Percentiles rank a stretch among this genome's conserved stretches.
phyloP scores from a whole-genome alignment of 2,888 invertebrate species.

The Pyrrhosoma nymphula region DNA sequence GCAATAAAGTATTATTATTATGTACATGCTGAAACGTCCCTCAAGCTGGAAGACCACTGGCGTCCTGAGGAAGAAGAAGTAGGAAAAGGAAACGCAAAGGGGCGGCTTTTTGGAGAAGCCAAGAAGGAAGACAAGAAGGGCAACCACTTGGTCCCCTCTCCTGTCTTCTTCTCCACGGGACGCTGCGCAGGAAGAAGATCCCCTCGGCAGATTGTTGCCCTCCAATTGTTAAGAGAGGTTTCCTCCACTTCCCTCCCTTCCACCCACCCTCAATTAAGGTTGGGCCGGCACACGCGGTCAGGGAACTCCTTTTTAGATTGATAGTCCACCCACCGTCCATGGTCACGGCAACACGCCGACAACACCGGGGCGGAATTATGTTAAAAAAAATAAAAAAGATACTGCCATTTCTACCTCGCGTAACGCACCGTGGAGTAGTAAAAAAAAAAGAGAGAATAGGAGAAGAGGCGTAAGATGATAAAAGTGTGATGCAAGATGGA shows the following conservation, averaged over 20 bases:
- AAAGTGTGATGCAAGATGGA: too few species aligned
- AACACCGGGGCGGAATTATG: neutral
- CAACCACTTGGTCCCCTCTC: neutral
- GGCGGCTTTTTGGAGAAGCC: neutral
- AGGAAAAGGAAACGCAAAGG: neutral
- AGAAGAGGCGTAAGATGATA: too few species aligned
- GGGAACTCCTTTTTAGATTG: conserved; percentile 50
- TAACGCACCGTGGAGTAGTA: neutral
- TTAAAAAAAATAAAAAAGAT: neutral
- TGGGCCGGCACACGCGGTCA: conserved; percentile 53
- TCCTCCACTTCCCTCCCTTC: neutral
- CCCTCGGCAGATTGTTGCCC: conserved; percentile 38
- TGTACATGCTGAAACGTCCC: too few species aligned
- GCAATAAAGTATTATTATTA: too few species aligned
- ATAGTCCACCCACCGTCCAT: conserved; percentile 31
- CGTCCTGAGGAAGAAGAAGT: neutral
- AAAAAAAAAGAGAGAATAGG: too few species aligned
- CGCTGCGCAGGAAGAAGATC: conserved; percentile 32
- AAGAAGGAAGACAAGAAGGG: neutral
- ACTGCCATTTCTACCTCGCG: neutral
- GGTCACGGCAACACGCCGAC: conserved; percentile 45
- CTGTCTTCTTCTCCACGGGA: neutral
- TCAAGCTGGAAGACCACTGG: too few species aligned
- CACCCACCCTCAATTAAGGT: conserved; percentile 50
- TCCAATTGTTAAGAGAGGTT: conserved; percentile 33